Conservation (phyloP, 2,113 vertebrate species). For the Prinia subflava region DNA sequence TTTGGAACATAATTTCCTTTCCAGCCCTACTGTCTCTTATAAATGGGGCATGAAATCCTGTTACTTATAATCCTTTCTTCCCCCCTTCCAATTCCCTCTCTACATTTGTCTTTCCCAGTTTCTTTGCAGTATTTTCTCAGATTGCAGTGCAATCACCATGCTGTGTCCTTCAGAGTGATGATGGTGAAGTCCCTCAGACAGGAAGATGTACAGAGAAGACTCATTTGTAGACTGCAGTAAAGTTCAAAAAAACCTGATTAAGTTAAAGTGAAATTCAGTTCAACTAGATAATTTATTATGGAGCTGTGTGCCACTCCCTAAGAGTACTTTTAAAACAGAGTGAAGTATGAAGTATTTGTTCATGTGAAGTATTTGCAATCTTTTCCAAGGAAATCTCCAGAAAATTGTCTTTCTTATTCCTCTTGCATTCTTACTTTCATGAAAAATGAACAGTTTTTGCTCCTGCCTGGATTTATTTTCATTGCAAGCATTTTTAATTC, state of each 20-base stretch:
- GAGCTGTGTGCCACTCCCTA: not conserved
- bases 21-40: not conserved
- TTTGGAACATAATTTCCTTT: not conserved
- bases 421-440: not conserved
- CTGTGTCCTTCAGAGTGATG: not conserved
- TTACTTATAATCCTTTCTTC: not conserved
- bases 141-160: not conserved
- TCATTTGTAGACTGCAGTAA: not conserved
- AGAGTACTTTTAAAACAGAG: not conserved
- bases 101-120: not conserved
- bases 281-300: not conserved
- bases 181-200: not conserved
- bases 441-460: not conserved
- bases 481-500: not conserved
- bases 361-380: not conserved
- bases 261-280: not conserved
- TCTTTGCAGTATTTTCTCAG: not conserved
- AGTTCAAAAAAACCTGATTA: not conserved
- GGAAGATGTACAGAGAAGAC: not conserved
- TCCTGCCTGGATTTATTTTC: not conserved
- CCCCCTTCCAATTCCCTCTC: not conserved
- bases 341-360: no score
- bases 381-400: not conserved
- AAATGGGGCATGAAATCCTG: not conserved
- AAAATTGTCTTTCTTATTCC: not conserved